Evolutionary conservation across 2,797 vertebrate species (phyloP).

Genomic region (Mastacembelus armatus): DNA sequence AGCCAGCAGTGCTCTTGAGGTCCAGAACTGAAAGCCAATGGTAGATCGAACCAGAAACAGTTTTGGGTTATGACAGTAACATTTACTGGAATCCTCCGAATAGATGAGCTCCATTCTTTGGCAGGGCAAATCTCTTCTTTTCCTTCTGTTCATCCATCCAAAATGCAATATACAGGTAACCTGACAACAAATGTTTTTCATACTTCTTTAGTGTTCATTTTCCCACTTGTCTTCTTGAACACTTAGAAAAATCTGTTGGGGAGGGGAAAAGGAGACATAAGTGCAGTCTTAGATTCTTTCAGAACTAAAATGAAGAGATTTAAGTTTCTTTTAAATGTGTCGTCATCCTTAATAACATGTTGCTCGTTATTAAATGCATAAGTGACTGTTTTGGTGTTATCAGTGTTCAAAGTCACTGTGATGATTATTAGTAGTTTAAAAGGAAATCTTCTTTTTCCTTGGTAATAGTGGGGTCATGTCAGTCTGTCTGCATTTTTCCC

Average conservation of each 20-base stretch:
- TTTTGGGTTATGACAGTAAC: conserved; percentile 71
- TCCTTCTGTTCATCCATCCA: conserved; percentile 86
- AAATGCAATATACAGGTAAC: conserved; percentile 80
- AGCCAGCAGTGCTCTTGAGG: conserved; percentile 51
- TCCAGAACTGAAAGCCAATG: conserved; percentile 58
- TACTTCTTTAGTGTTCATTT: conserved; percentile 57
- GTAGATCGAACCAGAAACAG: conserved; percentile 50
- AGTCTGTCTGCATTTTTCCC: conserved; percentile 69
- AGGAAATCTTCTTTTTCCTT: conserved; percentile 81
- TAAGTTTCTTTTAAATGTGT: conserved; percentile 63
- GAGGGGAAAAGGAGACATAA: conserved; percentile 78
- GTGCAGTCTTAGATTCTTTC: conserved; percentile 90
- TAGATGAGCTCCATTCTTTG: conserved; percentile 94
- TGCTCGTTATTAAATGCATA: conserved; percentile 78
- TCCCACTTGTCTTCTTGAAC: conserved; percentile 56
- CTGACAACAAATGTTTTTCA: conserved; percentile 77
- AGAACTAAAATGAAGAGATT: conserved; percentile 87
- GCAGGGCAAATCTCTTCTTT: conserved; percentile 92
- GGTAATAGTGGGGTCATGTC: conserved; percentile 46
- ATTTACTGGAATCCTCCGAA: conserved; percentile 94
- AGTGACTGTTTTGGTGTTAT: conserved; percentile 60
- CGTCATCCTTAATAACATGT: conserved; percentile 74
- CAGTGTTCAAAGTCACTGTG: conserved; percentile 67
- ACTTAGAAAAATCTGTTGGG: conserved; percentile 71
- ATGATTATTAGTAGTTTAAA: conserved; percentile 82